phyloP scores from a whole-genome alignment of 2,888 invertebrate genomes.

The Ormyrus nitidulus region DNA sequence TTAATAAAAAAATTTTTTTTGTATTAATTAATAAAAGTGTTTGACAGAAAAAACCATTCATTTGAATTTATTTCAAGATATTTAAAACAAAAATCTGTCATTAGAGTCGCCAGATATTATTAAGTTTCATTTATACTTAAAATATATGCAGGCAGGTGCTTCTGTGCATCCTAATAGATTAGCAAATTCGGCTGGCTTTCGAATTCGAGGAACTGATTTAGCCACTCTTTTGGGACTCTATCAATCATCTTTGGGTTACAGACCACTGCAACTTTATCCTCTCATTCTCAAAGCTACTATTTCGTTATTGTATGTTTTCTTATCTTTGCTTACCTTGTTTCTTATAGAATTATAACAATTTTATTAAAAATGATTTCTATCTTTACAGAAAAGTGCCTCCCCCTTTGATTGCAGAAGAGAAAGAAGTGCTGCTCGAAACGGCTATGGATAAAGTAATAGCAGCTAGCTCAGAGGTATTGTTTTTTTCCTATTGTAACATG shows the following conservation, averaged over 20 bases:
- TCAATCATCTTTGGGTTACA: conserved; percentile 67
- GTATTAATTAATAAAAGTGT: too few relatives aligned
- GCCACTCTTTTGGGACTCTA: conserved; percentile 65
- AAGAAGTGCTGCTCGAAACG: conserved; percentile 66
- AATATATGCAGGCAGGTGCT: conserved; percentile 61
- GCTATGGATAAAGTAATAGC: conserved; percentile 70
- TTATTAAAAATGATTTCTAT: not conserved
- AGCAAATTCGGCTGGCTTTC: conserved; percentile 63
- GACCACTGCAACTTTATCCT: conserved; percentile 68
- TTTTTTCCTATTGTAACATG: too few relatives aligned
- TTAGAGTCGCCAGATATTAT: too few relatives aligned
- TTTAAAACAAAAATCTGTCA: too few relatives aligned
- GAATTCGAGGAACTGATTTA: conserved; percentile 63
- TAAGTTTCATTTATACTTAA: not conserved
- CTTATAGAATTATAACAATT: not conserved
- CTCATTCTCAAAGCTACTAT: conserved; percentile 65
- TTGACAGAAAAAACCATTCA: too few relatives aligned
- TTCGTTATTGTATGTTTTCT: conserved; percentile 66
- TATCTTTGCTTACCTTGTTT: not conserved
- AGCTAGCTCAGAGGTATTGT: conserved; percentile 66
- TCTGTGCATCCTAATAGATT: conserved; percentile 66
- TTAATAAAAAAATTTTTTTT: too few relatives aligned
- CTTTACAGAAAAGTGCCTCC: conserved; percentile 65
- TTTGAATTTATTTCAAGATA: too few relatives aligned
- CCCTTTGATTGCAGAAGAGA: conserved; percentile 64